Conservation (phyloP, 2,113 vertebrate genomes). For the Ia io region DNA sequence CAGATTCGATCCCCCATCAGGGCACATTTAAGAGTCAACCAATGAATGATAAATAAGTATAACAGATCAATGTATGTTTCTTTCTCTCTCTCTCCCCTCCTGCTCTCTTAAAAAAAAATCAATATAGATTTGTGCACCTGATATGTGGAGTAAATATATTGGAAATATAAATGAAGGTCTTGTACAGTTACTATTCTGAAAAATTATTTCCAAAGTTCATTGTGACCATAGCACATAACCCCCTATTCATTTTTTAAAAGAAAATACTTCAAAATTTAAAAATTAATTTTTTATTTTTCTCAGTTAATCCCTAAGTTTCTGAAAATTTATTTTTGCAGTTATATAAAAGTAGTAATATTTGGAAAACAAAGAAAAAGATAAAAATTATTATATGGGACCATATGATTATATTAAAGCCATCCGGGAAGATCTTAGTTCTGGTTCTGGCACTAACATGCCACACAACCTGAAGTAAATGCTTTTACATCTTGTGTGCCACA, state of each 20-base stretch:
- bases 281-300: not conserved
- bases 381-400: not conserved
- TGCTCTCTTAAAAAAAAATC: not conserved
- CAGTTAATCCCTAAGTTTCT: constrained; percentile 24
- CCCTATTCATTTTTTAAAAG: not conserved
- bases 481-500: not conserved
- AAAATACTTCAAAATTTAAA: constrained; percentile 34
- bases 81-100: not conserved
- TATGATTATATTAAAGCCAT: not conserved
- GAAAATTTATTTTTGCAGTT: not conserved
- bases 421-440: not conserved
- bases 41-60: not conserved
- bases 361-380: constrained; percentile 15
- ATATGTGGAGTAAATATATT: not conserved
- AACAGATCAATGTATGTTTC: not conserved
- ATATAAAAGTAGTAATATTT: constrained; percentile 1
- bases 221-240: not conserved
- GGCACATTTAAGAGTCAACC: not conserved
- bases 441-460: not conserved
- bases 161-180: not conserved
- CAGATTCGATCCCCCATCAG: not conserved
- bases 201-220: not conserved
- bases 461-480: not conserved
- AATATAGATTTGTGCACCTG: not conserved
- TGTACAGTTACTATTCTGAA: constrained; percentile 11